Conservation (phyloP, 2,888 invertebrate species). For the Phytoseiulus persimilis region DNA sequence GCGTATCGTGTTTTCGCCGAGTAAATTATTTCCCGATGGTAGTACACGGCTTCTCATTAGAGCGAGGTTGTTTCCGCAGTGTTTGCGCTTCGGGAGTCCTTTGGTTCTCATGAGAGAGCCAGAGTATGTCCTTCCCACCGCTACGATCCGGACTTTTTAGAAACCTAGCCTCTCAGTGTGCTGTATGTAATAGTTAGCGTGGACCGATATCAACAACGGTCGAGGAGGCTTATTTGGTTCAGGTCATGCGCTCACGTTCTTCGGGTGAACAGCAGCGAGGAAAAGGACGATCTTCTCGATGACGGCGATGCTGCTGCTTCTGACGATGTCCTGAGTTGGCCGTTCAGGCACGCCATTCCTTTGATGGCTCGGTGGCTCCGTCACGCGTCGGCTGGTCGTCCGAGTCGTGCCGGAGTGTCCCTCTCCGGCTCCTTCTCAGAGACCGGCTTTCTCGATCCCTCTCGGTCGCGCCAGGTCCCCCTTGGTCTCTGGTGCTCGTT, state of each 20-base stretch:
- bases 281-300: neutral
- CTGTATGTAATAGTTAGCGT: neutral
- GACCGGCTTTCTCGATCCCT: neutral
- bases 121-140: too few species aligned
- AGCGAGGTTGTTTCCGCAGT: neutral
- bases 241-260: neutral
- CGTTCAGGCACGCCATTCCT: neutral
- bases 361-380: neutral
- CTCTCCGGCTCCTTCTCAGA: neutral
- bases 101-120: neutral
- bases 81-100: neutral
- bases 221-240: neutral
- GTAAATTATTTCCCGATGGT: neutral
- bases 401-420: neutral
- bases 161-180: neutral
- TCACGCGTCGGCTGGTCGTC: slow-evolving; percentile 5
- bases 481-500: neutral
- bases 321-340: neutral
- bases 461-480: neutral
- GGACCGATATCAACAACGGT: neutral
- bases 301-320: neutral
- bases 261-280: neutral
- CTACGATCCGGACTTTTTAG: too few species aligned
- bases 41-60: neutral
- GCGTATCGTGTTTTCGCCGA: neutral